These are phyloP conservation scores for Drosophila leontia DNA, from an alignment of 1,140 invertebrate species.

Conservation along the genomic window DNA sequence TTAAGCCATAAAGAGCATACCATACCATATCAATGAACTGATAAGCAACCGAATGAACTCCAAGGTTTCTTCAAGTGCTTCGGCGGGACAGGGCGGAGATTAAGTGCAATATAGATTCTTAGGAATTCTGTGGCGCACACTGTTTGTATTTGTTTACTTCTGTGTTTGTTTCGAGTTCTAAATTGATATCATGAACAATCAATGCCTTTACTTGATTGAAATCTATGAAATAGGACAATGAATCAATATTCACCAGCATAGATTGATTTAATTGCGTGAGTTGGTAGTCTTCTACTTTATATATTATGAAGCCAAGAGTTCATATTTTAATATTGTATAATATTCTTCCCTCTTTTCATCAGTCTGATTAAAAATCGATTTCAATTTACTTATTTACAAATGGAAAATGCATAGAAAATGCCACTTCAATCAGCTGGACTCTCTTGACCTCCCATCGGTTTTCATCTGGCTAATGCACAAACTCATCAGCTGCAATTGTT, in stretches of 20 bases:
- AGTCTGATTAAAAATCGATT: background rate
- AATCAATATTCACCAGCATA: background rate
- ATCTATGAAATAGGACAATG: background rate
- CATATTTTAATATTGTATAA: background rate
- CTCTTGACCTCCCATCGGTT: conserved; percentile 3
- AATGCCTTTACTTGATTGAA: conserved; percentile 14
- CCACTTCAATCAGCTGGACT: conserved; percentile 32
- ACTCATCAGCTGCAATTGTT: conserved; percentile 38
- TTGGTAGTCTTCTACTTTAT: no score
- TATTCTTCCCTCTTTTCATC: background rate
- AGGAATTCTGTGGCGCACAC: conserved; percentile 2
- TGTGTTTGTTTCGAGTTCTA: background rate
- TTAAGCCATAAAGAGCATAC: background rate
- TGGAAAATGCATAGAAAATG: background rate
- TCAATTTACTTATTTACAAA: conserved; percentile 8
- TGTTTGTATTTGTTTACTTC: conserved; percentile 18
- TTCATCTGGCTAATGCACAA: conserved; percentile 55
- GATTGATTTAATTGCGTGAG: background rate
- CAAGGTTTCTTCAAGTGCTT: conserved; percentile 58
- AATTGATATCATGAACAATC: conserved; percentile 10
- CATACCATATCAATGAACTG: conserved; percentile 72
- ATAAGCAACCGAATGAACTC: conserved; percentile 61
- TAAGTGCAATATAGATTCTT: conserved; percentile 15
- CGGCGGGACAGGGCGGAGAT: conserved; percentile 20
- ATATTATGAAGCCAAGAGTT: no score